phyloP scores from a whole-genome alignment of 2,113 vertebrate species.

The Gasterosteus nipponicus region DNA sequence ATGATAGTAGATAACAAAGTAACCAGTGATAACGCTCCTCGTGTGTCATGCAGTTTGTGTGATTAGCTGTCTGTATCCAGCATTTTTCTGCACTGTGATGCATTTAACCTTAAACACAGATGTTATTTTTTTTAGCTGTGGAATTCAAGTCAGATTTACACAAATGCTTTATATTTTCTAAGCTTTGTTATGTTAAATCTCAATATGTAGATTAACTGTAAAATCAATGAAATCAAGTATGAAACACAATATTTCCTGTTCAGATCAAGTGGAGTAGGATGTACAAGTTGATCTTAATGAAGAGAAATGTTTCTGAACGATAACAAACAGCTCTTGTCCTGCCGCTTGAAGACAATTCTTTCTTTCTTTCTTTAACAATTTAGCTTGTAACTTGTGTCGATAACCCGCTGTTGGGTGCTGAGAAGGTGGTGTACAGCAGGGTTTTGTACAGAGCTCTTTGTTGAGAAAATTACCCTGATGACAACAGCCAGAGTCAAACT shows the following conservation, averaged over 20 bases:
- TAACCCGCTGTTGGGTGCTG: not conserved
- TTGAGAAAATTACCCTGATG: not conserved
- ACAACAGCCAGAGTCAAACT: not conserved
- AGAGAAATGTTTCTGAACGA: not conserved
- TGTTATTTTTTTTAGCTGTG: not conserved
- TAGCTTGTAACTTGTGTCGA: not conserved
- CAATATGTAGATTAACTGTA: not conserved
- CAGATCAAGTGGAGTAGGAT: not conserved
- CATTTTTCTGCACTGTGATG: not conserved
- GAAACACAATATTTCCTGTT: not conserved
- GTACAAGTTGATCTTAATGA: not conserved
- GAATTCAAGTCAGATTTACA: not conserved
- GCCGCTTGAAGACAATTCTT: not conserved
- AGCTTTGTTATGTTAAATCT: not conserved
- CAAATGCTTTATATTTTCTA: not conserved
- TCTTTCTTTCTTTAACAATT: not conserved
- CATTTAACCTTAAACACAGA: not conserved
- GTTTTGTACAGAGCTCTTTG: not conserved
- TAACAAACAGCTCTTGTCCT: not conserved
- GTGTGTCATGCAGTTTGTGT: slow-evolving; percentile 22
- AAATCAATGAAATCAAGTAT: not conserved
- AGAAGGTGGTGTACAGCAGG: too few relatives aligned
- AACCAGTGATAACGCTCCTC: slow-evolving; percentile 37
- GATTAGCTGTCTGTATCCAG: not conserved
- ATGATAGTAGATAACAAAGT: slow-evolving; percentile 49